Evolutionary conservation across 2,888 invertebrate species (phyloP), one percentile per base, ranked within the genome.

Genomic region (Hemaris fuciformis): DNA sequence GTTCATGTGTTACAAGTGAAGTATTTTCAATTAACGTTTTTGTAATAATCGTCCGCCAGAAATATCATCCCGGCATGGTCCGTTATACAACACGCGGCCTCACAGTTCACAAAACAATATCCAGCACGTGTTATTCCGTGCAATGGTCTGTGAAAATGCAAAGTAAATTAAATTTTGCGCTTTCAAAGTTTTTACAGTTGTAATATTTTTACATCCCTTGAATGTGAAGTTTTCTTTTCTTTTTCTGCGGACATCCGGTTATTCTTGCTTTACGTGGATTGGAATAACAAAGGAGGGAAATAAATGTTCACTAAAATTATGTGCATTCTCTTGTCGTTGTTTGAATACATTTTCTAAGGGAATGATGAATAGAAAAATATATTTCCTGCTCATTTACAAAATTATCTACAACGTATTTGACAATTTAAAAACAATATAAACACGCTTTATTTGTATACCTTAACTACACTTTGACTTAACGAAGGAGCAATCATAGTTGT

Each of bases 211-310:
- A 53, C 53, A 53, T 53, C 18, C 31, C 27, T 31, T 31, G 53
- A 31, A 31, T 53, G 53, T 18, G 18, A 27, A 25, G 27, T 25
- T 27, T 27, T 15, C 53, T 31, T 53, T 53, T 6, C 18, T 53
- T 53, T 53, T 53, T 31, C 13, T 5, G 31, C 53, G 18, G 31
- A 53, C 53, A 31, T 53, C 53, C 53, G 53, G 53, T 18, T 53
- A 15, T 53, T 53, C 53, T 31, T 53, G 31, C 53, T 53, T 31
- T 31, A 53, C 53, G 53, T 27, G 18, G 27, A 53, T 53, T 53
- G 53, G 27, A 53, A 59, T 59, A 53, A 23, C 48, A 23, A 45
- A 53, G 57, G 48, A 41, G 31, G 60, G 18, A 53, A 53, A 31
- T 53, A 53, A 53, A 31, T 53, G 27, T 53, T 53, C 31, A 59